These are phyloP conservation scores for Epinephelus fuscoguttatus DNA, from an alignment of 2,113 vertebrate genomes.

Conservation along the genomic window DNA sequence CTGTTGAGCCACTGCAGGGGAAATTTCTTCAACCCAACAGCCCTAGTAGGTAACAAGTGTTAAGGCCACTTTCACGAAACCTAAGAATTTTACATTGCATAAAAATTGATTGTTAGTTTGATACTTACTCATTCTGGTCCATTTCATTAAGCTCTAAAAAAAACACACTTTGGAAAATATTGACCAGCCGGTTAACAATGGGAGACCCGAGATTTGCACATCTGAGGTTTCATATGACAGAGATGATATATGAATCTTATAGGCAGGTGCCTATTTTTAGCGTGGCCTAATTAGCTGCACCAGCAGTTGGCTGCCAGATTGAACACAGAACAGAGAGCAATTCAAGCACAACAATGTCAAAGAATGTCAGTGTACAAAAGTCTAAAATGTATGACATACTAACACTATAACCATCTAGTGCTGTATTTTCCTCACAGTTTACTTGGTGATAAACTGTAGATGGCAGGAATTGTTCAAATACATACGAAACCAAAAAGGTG, in stretches of 20 bases:
- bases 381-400: background rate
- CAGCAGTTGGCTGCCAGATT: constrained; percentile 47
- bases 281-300: constrained; percentile 57
- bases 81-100: background rate
- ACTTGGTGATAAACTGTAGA: background rate
- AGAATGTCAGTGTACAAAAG: background rate
- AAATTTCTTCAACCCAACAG: too few species aligned
- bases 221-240: constrained; percentile 12
- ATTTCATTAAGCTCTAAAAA: background rate
- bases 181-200: background rate
- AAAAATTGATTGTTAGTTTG: background rate
- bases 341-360: constrained; percentile 14
- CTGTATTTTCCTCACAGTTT: background rate
- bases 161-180: background rate
- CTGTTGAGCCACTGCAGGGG: too few species aligned
- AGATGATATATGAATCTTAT: constrained; percentile 52
- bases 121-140: background rate
- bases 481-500: background rate
- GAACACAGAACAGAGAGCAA: constrained; percentile 37
- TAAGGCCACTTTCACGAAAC: too few species aligned
- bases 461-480: too few species aligned
- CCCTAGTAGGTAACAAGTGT: background rate
- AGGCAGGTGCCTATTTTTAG: constrained; percentile 62
- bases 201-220: constrained; percentile 18
- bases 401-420: background rate